Conservation (phyloP, 2,888 invertebrate genomes). For the Hemistola chrysoprasaria region DNA sequence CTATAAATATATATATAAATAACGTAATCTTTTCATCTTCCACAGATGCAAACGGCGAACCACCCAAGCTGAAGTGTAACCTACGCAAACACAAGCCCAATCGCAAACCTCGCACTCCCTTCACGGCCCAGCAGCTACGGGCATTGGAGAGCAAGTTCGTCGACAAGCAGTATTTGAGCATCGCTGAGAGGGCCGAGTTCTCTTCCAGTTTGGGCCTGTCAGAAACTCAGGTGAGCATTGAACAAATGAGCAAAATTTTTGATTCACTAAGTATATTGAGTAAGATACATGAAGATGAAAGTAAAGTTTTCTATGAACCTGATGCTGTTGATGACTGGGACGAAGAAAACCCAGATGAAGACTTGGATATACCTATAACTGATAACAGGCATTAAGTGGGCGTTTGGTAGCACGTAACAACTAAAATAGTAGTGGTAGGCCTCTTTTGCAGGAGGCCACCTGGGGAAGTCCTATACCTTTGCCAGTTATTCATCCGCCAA, state of each 20-base stretch:
- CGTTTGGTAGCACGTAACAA: too few species aligned
- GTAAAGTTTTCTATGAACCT: slow-evolving; percentile 88
- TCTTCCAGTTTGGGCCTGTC: slow-evolving; percentile 93
- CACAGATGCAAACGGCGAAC: slow-evolving; percentile 88
- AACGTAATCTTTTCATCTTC: too few species aligned
- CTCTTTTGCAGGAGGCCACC: too few species aligned
- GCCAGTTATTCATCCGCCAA: too few species aligned
- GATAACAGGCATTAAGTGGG: too few species aligned
- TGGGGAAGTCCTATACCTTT: too few species aligned
- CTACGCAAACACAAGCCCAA: slow-evolving; percentile 98
- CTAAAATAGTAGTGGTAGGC: too few species aligned
- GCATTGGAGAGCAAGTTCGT: slow-evolving; percentile 98
- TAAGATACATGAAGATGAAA: slow-evolving; percentile 75
- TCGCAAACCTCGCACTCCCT: slow-evolving; percentile 98
- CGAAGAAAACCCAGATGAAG: slow-evolving; percentile 94
- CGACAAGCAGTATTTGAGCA: slow-evolving; percentile 98
- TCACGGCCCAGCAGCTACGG: slow-evolving; percentile 98
- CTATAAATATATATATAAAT: too few species aligned
- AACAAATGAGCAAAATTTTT: too few species aligned
- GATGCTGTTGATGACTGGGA: slow-evolving; percentile 92
- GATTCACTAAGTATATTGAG: too few species aligned
- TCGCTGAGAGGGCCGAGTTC: slow-evolving; percentile 98
- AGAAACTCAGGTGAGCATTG: slow-evolving; percentile 64
- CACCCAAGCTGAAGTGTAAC: slow-evolving; percentile 94
- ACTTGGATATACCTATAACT: slow-evolving; percentile 85